These are phyloP conservation scores for Lanius ludovicianus DNA, from an alignment of 2,113 vertebrate genomes.

Conservation along the genomic window DNA sequence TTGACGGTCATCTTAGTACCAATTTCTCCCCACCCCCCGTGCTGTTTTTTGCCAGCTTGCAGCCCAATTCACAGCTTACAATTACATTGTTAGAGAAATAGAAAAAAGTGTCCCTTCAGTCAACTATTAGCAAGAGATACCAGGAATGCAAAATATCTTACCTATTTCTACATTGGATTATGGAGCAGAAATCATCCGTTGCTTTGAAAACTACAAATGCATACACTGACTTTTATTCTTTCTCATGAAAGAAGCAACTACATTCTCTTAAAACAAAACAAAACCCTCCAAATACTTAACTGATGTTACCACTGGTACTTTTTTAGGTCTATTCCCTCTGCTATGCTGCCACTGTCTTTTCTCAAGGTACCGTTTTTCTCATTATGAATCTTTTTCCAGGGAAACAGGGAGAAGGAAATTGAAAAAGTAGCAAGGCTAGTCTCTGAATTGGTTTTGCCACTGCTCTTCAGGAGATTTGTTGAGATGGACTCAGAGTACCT, in stretches of 20 bases:
- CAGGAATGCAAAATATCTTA: neutral
- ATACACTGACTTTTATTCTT: neutral
- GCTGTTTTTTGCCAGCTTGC: neutral
- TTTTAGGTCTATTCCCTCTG: neutral
- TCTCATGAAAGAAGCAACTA: neutral
- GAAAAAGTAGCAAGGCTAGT: neutral
- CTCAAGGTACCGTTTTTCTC: neutral
- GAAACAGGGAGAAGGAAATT: neutral
- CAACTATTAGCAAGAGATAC: neutral
- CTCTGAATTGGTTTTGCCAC: neutral
- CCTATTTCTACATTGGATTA: neutral
- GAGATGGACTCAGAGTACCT: neutral
- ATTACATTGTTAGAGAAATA: neutral
- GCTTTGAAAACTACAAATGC: neutral
- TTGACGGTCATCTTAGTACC: neutral
- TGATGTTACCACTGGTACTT: neutral
- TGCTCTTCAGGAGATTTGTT: neutral
- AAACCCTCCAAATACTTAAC: fast-evolving
- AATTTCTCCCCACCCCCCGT: neutral
- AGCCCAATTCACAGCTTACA: neutral
- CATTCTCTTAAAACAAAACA: neutral
- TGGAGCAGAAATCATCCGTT: neutral
- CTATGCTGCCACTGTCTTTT: neutral
- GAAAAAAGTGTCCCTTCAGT: neutral
- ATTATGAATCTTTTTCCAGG: neutral